Evolutionary conservation across 2,113 vertebrate genomes (phyloP).

Genomic region (Cromileptes altivelis): DNA sequence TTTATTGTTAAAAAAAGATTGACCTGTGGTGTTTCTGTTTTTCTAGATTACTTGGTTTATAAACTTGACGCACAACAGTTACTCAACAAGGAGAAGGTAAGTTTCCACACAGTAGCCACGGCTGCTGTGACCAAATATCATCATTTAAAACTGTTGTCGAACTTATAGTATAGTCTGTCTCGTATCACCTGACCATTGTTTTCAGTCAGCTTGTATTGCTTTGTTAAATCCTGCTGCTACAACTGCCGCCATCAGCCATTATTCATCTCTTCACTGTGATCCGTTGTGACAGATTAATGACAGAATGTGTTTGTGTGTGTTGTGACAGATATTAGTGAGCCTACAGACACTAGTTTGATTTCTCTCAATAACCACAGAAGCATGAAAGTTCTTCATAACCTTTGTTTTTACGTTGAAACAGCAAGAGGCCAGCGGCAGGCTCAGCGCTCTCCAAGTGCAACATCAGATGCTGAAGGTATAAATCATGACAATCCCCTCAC

Average conservation of each 20-base stretch:
- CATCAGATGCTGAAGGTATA: conserved; percentile 98
- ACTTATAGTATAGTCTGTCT: not conserved
- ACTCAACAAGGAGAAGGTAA: conserved; percentile 97
- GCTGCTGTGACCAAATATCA: not conserved
- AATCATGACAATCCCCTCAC: conserved; percentile 7
- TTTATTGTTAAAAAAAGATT: not conserved
- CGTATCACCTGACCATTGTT: not conserved
- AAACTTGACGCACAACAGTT: conserved; percentile 97
- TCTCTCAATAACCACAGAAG: not conserved
- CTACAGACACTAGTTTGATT: not conserved
- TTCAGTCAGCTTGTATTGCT: not conserved
- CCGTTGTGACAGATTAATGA: not conserved
- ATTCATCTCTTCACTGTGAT: not conserved
- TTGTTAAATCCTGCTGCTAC: not conserved
- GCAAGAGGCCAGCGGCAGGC: conserved; percentile 93
- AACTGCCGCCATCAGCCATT: not conserved
- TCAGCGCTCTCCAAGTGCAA: conserved; percentile 92
- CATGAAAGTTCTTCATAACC: not conserved
- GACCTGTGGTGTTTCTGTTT: conserved; percentile 26
- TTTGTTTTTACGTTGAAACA: conserved; percentile 71
- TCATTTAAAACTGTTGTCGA: not conserved
- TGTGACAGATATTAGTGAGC: too few relatives aligned
- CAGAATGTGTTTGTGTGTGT: too few relatives aligned
- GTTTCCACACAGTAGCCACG: not conserved
- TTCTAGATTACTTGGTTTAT: conserved; percentile 94